These are phyloP conservation scores for Nannoperca obscura DNA, from an alignment of 2,797 vertebrate genomes.

Conservation along the genomic window DNA sequence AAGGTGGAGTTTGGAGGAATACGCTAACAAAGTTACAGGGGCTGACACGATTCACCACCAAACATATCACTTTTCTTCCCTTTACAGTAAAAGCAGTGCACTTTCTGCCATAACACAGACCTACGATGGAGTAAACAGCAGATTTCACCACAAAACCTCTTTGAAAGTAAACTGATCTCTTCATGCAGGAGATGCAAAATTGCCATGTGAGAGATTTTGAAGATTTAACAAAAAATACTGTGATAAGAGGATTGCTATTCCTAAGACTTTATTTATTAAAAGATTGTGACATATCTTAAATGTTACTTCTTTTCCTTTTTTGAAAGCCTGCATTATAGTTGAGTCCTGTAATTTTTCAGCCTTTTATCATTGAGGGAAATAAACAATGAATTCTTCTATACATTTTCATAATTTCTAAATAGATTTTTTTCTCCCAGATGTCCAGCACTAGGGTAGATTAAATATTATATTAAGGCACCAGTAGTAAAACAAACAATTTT, in stretches of 20 bases:
- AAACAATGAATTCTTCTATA: background rate
- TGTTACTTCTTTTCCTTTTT: background rate
- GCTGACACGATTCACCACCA: conserved; percentile 4
- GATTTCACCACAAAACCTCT: background rate
- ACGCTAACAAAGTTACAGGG: conserved; percentile 4
- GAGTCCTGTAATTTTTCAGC: conserved; percentile 3
- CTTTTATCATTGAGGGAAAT: conserved; percentile 1
- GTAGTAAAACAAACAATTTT: background rate
- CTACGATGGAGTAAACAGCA: background rate
- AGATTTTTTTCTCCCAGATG: background rate
- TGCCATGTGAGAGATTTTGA: background rate
- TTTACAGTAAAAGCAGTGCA: background rate
- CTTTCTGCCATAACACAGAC: conserved; percentile 1
- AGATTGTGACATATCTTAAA: background rate
- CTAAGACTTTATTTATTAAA: background rate
- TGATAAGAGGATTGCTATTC: background rate
- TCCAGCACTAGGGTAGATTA: background rate
- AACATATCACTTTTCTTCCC: background rate
- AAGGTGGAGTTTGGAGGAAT: conserved; percentile 7
- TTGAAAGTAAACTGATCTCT: background rate
- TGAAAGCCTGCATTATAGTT: background rate
- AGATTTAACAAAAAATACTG: conserved; percentile 10
- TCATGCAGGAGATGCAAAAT: background rate
- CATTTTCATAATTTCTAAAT: background rate
- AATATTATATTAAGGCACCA: conserved; percentile 3